Evolutionary conservation across 2,113 vertebrate species (phyloP), one percentile per base, ranked within the genome.

Genomic region (Gobio gobio): DNA sequence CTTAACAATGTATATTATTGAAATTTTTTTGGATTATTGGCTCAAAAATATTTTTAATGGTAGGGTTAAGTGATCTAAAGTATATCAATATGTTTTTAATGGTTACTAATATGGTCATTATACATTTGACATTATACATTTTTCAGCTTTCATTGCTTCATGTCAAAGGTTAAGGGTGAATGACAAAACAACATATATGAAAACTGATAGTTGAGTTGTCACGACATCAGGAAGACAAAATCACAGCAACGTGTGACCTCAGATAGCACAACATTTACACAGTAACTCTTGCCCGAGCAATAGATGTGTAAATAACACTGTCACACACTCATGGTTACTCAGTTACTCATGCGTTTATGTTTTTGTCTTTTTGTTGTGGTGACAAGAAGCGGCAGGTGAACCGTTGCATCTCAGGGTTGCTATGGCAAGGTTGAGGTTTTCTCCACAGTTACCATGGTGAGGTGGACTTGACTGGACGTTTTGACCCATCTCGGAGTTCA

Each of bases 401-500:
- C 22, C 3, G 26, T 58, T 26, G 68, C 47, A 10, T 66, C 43
- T 66, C 51, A 68, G 47, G 33, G 61, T 78, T 85, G 83, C 66
- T 61, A 56, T 73, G 51, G 16, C 29, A 85, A 59, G 43, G 66
- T 73, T 47, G 24, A 73, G 29, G 64, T 63, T 85, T 59, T 85
- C 77, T 80, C 43, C 26, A 61, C 66, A 49, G 77, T 85, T 45
- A 80, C 54, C 76, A 80, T 43, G 84, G 83, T 74, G 33, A 87
- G 40, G 70, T 66, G 78, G 78, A 72, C 80, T 36, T 59, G 73
- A 47, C 73, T 51, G 86, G 85, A 87, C 70, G 58, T 77, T 85
- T 77, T 84, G 88, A 88, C 85, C 84, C 79, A 59, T 86, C 82
- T 73, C 36, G 49, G 82, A 73, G 84, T 84, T 87, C 72, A 14